Evolutionary conservation across 1,140 invertebrate genomes (phyloP).

Genomic region (Vanessa tameamea): DNA sequence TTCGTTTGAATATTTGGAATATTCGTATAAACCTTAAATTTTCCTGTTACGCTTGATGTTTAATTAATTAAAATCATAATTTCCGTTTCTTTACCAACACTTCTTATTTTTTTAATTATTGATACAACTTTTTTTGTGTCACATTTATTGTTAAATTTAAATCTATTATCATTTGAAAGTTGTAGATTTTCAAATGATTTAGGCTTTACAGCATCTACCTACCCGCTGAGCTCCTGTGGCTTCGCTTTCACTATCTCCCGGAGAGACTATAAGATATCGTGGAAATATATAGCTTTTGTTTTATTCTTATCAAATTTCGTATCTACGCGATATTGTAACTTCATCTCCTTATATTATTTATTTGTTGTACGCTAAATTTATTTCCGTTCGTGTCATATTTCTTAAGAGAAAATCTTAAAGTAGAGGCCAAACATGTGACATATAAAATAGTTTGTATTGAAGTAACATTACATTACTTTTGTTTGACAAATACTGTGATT

Average conservation of each 20-base stretch:
- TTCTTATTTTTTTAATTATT: too few relatives aligned
- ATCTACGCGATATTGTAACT: slow-evolving; percentile 28
- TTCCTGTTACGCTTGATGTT: not conserved
- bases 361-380: slow-evolving; percentile 7
- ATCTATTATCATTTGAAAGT: slow-evolving; percentile 1
- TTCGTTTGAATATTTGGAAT: not conserved
- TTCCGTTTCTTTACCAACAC: too few relatives aligned
- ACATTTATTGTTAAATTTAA: not conserved
- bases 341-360: slow-evolving; percentile 22
- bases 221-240: slow-evolving; percentile 33
- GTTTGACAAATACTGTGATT: not conserved
- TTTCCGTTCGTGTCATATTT: not conserved
- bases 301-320: slow-evolving; percentile 40
- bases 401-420: not conserved
- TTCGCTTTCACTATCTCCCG: slow-evolving; percentile 42
- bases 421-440: not conserved
- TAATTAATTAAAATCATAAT: too few relatives aligned
- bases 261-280: slow-evolving; percentile 41
- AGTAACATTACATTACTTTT: not conserved
- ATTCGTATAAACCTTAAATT: not conserved
- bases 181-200: slow-evolving; percentile 36
- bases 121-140: too few relatives aligned
- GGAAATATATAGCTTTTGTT: slow-evolving; percentile 44
- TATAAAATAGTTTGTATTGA: not conserved
- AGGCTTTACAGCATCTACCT: not conserved